Evolutionary conservation across 2,797 vertebrate species (phyloP).

Genomic region (Falco berigora): DNA sequence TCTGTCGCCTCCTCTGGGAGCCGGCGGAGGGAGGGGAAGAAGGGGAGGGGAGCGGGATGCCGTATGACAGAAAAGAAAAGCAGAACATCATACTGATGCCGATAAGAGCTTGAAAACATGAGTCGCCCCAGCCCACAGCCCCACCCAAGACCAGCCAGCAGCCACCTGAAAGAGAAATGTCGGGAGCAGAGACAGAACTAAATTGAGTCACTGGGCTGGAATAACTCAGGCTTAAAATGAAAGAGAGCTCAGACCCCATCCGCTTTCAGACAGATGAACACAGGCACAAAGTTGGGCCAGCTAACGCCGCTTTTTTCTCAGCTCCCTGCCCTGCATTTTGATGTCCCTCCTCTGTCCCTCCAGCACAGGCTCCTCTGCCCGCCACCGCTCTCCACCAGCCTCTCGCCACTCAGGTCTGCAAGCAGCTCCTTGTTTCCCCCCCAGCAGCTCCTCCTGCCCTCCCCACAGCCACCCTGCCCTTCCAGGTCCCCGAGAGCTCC

Average conservation of each 20-base stretch:
- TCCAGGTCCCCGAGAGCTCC: background rate
- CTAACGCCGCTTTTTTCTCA: background rate
- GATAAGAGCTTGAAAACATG: conserved; percentile 52
- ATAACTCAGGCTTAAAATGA: conserved; percentile 25
- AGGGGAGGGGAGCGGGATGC: conserved; percentile 44
- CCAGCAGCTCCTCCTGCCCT: background rate
- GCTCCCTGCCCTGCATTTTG: background rate
- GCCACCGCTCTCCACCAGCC: background rate
- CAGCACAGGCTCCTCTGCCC: background rate
- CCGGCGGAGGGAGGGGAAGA: conserved; percentile 66
- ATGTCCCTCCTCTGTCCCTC: background rate
- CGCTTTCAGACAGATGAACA: background rate
- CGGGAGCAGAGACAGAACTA: background rate
- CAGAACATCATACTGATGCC: conserved; percentile 34
- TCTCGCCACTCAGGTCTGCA: background rate
- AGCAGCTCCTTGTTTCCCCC: background rate
- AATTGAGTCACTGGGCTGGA: conserved; percentile 31
- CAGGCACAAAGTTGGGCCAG: background rate
- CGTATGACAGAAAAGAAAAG: conserved; percentile 48
- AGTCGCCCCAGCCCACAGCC: conserved; percentile 38
- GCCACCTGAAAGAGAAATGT: conserved; percentile 54
- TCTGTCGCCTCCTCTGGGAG: conserved; percentile 98
- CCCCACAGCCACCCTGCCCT: background rate
- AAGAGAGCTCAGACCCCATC: background rate
- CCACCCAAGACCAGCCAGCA: conserved; percentile 52